A percentile compares a stretch with the other conserved stretches of the same genome.
phyloP scores from a whole-genome alignment of 2,888 invertebrate species.

The Platypus cylindrus region DNA sequence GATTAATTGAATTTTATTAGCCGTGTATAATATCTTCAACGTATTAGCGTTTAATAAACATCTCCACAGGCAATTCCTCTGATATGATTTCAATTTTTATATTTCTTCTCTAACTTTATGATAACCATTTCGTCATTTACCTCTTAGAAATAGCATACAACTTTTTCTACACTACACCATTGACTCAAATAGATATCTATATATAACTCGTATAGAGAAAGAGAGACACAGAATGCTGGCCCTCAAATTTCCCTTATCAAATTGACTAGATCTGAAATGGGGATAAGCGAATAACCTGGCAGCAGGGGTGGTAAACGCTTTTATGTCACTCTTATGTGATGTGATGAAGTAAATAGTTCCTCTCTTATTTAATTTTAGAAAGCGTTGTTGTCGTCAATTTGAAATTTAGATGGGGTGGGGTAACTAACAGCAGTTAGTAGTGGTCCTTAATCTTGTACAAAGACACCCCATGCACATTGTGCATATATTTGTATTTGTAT shows the following conservation, averaged over 20 bases:
- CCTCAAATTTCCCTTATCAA: conserved; percentile 24
- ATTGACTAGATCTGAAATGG: conserved; percentile 22
- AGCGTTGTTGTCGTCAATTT: conserved; percentile 12
- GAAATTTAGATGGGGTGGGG: conserved; percentile 8
- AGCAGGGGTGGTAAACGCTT: conserved; percentile 16
- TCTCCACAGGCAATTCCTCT: no score
- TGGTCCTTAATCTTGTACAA: conserved; percentile 5
- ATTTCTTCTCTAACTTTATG: no score
- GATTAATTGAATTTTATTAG: no score
- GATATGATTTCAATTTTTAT: no score
- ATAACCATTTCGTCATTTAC: no score
- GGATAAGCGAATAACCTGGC: conserved; percentile 2
- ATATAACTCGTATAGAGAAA: no score
- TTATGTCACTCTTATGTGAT: conserved; percentile 20
- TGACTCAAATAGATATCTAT: no score
- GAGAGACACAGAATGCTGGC: no score
- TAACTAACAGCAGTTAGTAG: conserved; percentile 4
- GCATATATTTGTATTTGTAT: conserved; percentile 16
- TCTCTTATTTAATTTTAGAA: conserved; percentile 23
- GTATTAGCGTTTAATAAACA: no score
- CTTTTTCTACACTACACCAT: no score
- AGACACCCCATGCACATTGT: conserved; percentile 8
- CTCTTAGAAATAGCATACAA: no score
- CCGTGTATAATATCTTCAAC: no score
- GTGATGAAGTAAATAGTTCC: conserved; percentile 20